These are phyloP conservation scores for Glossophaga mutica DNA, from an alignment of 2,797 vertebrate genomes.

Conservation along the genomic window DNA sequence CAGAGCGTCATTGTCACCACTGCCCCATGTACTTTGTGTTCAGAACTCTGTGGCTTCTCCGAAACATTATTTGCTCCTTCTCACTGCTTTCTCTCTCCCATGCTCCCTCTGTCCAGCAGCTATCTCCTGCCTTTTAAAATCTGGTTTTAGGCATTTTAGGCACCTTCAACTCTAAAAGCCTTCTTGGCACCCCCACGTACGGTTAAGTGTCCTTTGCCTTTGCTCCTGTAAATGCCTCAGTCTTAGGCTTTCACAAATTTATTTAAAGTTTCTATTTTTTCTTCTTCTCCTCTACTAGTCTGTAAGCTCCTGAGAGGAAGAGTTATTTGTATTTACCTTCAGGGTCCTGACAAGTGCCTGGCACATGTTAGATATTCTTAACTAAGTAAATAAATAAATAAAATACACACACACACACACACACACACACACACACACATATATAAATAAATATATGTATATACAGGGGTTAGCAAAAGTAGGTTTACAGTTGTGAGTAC, in stretches of 20 bases:
- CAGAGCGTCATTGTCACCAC: neutral
- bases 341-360: neutral
- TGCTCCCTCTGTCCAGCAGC: neutral
- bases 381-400: too few relatives aligned
- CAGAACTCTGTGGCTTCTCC: neutral
- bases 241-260: neutral
- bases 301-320: neutral
- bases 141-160: neutral
- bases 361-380: neutral
- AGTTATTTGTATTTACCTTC: neutral
- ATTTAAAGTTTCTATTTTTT: neutral
- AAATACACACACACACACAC: too few relatives aligned
- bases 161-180: neutral
- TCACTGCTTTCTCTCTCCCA: fast-evolving
- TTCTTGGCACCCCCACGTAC: neutral
- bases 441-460: too few relatives aligned
- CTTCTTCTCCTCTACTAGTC: neutral
- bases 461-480: neutral
- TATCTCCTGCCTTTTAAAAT: neutral
- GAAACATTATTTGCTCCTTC: neutral
- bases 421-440: too few relatives aligned
- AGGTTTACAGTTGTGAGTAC: neutral
- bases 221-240: neutral
- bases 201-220: neutral
- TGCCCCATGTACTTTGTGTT: neutral